These are phyloP conservation scores for Ashinkailepas kermadecensis DNA, from an alignment of 2,888 invertebrate species.

Conservation along the genomic window DNA sequence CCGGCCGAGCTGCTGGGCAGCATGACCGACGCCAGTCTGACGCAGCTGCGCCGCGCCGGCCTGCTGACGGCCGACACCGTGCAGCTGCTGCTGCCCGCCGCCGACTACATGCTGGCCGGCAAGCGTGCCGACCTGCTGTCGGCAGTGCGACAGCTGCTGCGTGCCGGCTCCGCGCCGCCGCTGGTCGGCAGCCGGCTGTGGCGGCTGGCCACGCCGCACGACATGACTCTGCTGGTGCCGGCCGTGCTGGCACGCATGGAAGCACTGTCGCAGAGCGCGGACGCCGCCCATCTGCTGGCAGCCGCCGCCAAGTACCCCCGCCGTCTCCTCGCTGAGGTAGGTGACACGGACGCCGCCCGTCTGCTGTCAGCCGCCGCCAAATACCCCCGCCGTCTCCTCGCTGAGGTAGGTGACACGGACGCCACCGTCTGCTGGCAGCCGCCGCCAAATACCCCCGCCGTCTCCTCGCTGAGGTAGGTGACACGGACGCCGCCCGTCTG, in stretches of 20 bases:
- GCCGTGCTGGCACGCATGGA: not conserved
- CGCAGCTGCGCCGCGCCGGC: not conserved
- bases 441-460: not conserved
- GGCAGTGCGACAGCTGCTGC: not conserved
- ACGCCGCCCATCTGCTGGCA: not conserved
- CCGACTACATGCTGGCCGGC: slow-evolving; percentile 13
- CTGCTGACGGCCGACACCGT: not conserved
- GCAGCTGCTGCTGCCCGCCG: not conserved
- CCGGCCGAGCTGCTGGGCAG: slow-evolving; percentile 13
- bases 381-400: too few relatives aligned
- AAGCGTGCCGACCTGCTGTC: slow-evolving; percentile 6
- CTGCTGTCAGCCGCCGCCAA: too few relatives aligned
- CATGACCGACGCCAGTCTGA: not conserved
- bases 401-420: too few relatives aligned
- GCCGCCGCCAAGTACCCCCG: not conserved
- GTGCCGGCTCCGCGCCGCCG: not conserved
- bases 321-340: not conserved
- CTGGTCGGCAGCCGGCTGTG: not conserved
- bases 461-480: not conserved
- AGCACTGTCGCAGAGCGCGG: not conserved
- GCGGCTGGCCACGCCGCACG: not conserved
- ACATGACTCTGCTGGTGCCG: not conserved
- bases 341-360: too few relatives aligned
- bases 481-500: too few relatives aligned
- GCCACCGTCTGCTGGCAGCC: not conserved